These are phyloP conservation scores for Sphenodon punctatus DNA, from an alignment of 2,797 vertebrate genomes.

Conservation along the genomic window DNA sequence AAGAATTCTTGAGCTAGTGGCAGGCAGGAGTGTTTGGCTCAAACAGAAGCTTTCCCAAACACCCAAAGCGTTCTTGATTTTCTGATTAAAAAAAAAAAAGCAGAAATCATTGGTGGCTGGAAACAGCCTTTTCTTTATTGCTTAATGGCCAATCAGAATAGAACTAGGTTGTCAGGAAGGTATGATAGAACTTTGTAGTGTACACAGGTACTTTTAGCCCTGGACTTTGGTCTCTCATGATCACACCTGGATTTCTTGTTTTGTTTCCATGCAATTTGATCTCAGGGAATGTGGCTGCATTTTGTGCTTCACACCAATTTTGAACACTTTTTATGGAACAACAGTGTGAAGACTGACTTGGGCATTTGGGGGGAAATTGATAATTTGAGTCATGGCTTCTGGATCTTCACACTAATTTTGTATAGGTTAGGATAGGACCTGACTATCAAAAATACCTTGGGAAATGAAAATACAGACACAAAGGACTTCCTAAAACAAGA, in stretches of 20 bases:
- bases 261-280: neutral
- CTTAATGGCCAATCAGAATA: neutral
- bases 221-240: neutral
- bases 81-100: too few species aligned
- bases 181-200: neutral
- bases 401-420: neutral
- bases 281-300: neutral
- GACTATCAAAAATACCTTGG: neutral
- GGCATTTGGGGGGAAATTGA: neutral
- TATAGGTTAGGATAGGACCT: neutral
- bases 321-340: neutral
- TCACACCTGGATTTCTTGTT: neutral
- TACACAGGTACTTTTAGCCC: neutral
- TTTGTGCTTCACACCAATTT: neutral
- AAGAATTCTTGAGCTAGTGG: neutral
- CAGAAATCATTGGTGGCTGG: too few species aligned
- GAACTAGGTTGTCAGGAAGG: neutral
- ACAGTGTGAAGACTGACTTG: neutral
- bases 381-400: neutral
- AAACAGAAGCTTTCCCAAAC: neutral
- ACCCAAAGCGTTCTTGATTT: too few species aligned
- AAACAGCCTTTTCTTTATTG: too few species aligned
- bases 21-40: neutral
- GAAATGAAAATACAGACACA: neutral
- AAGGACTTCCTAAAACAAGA: neutral